Conservation (phyloP, 2,888 invertebrate species). For the Diaphora mendica region DNA sequence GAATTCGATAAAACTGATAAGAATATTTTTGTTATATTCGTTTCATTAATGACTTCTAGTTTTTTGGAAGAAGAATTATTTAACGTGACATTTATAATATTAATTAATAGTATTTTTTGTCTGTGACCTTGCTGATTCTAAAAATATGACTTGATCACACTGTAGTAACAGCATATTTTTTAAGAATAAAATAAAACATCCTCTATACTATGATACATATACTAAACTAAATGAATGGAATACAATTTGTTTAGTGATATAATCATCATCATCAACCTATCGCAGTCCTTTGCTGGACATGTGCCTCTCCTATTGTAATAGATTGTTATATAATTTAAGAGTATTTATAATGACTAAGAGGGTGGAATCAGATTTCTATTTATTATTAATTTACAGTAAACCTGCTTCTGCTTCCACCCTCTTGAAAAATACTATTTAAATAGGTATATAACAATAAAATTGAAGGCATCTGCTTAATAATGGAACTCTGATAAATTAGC, state of each 20-base stretch:
- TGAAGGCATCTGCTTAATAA: too few relatives aligned
- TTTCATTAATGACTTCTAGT: constrained; percentile 4
- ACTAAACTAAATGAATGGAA: background rate
- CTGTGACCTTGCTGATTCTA: background rate
- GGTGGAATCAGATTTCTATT: too few relatives aligned
- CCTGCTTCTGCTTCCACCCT: too few relatives aligned
- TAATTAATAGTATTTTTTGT: constrained; percentile 1
- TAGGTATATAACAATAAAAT: too few relatives aligned
- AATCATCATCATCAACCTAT: background rate
- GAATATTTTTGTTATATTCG: constrained; percentile 1
- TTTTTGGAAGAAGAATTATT: constrained; percentile 1
- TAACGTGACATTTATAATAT: constrained; percentile 4
- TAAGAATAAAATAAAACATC: too few relatives aligned
- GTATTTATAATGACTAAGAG: too few relatives aligned
- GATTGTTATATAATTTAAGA: too few relatives aligned
- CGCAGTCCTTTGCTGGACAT: too few relatives aligned
- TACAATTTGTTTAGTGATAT: background rate
- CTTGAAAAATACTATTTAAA: too few relatives aligned
- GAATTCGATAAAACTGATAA: constrained; percentile 6
- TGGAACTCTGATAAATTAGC: too few relatives aligned
- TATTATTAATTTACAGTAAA: too few relatives aligned
- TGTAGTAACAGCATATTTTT: background rate
- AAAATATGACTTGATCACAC: background rate
- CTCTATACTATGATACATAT: background rate
- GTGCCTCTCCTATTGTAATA: too few relatives aligned